Percentiles rank a stretch among this genome's conserved stretches.
phyloP scores from a whole-genome alignment of 2,888 invertebrate species.

The Sepiola atlantica region DNA sequence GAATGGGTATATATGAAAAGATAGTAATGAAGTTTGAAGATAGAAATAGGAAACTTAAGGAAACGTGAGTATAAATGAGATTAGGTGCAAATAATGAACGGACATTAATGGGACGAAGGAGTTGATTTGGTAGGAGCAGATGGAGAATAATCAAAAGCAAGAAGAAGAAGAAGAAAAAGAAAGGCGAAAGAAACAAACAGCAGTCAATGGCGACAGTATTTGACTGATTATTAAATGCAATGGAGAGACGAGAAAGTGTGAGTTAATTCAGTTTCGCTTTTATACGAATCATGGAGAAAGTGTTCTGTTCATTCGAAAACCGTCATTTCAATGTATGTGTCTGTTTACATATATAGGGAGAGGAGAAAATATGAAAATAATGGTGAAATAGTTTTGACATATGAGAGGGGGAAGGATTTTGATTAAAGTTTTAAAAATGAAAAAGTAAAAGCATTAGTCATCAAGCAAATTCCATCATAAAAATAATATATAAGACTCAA shows the following conservation, averaged over 20 bases:
- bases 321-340: background rate
- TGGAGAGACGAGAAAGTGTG: background rate
- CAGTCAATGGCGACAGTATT: background rate
- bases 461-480: background rate
- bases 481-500: too few species aligned
- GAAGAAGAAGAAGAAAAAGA: background rate
- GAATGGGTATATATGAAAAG: background rate
- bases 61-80: background rate
- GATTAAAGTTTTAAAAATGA: background rate
- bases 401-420: background rate
- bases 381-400: background rate
- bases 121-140: background rate
- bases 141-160: background rate
- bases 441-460: background rate
- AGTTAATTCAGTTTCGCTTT: background rate
- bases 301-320: background rate
- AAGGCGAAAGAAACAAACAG: background rate
- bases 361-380: constrained; percentile 32
- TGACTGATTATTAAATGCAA: background rate
- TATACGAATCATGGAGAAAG: background rate
- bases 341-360: background rate
- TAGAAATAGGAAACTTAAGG: background rate
- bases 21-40: background rate
- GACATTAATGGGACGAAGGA: background rate
- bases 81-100: background rate